A percentile compares a stretch with the other conserved stretches of the same genome.
phyloP scores from a whole-genome alignment of 2,797 vertebrate genomes.

The Emydoidea blandingii region DNA sequence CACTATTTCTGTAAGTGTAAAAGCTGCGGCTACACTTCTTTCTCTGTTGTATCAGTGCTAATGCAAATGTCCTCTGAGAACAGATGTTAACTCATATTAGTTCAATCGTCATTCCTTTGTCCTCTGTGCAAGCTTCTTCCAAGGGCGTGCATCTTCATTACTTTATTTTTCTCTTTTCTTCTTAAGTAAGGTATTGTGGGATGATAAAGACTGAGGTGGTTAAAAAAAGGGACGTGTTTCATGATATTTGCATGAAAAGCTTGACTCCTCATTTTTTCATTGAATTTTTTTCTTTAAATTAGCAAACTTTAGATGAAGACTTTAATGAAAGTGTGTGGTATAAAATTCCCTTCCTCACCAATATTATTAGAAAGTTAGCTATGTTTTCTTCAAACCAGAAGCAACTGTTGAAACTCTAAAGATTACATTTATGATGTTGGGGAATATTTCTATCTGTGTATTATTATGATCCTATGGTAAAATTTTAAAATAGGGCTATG shows the following conservation, averaged over 20 bases:
- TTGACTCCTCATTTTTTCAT: background rate
- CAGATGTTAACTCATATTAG: background rate
- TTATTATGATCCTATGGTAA: background rate
- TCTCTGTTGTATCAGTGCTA: background rate
- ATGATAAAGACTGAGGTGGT: background rate
- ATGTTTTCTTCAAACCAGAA: background rate
- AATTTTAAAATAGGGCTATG: background rate
- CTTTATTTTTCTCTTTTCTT: background rate
- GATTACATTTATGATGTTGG: background rate
- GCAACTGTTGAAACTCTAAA: background rate
- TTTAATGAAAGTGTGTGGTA: too few species aligned
- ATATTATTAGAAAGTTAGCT: background rate
- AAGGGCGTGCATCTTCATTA: background rate
- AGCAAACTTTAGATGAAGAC: too few species aligned
- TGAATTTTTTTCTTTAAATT: background rate
- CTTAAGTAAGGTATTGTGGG: background rate
- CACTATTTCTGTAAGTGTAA: background rate
- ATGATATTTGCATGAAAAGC: background rate
- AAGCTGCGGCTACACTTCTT: background rate
- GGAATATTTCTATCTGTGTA: conserved; percentile 21
- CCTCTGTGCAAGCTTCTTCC: background rate
- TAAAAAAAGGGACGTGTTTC: background rate
- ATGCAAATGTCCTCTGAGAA: background rate
- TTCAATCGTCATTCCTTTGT: background rate
- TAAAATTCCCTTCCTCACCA: background rate